These are phyloP conservation scores for Chromobotia macracanthus DNA, from an alignment of 2,797 vertebrate genomes.

Conservation along the genomic window DNA sequence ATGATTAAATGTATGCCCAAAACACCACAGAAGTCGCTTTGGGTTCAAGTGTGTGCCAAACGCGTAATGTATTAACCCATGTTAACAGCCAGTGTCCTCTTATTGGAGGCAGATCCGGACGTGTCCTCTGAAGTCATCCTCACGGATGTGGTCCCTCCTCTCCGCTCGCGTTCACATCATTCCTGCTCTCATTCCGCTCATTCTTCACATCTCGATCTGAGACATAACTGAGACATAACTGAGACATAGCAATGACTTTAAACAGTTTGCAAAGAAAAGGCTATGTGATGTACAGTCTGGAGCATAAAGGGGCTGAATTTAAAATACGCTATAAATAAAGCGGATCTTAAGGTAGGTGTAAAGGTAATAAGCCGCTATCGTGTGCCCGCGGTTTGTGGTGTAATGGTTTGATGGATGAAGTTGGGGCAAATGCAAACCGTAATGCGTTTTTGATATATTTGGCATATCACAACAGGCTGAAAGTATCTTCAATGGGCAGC, in stretches of 20 bases:
- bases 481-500: constrained; percentile 62
- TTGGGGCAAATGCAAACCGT: constrained; percentile 53
- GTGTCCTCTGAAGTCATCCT: constrained; percentile 65
- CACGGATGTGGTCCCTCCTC: constrained; percentile 76
- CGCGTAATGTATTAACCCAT: no score
- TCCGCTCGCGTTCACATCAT: constrained; percentile 98
- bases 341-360: constrained; percentile 83
- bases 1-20: no score
- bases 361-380: constrained; percentile 69
- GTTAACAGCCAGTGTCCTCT: constrained; percentile 39
- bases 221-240: no score
- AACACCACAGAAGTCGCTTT: no score
- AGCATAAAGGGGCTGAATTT: constrained; percentile 66
- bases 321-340: constrained; percentile 75
- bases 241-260: constrained; percentile 82
- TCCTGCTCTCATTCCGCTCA: constrained; percentile 99
- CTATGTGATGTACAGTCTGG: constrained; percentile 66
- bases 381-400: constrained; percentile 72
- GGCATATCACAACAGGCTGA: constrained; percentile 43
- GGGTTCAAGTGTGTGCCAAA: no score
- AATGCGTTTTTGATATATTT: constrained; percentile 40
- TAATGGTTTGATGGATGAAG: constrained; percentile 59
- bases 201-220: constrained; percentile 97
- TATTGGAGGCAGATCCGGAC: constrained; percentile 52
- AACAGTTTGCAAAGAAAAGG: constrained; percentile 72